phyloP scores from a whole-genome alignment of 2,888 invertebrate genomes.

The Ischnura elegans region DNA sequence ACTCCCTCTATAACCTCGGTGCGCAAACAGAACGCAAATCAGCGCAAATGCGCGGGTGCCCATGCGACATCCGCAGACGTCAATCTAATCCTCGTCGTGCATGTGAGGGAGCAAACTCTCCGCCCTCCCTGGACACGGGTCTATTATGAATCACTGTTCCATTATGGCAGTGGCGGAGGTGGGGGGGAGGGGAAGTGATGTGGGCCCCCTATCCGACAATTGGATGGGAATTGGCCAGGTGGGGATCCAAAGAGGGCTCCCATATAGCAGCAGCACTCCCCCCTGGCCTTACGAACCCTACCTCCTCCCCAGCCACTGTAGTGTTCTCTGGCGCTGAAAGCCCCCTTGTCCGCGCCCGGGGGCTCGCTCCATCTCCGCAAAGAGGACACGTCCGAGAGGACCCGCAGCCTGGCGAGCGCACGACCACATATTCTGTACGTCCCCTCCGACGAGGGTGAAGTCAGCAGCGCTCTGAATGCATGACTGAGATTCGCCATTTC shows the following conservation, averaged over 20 bases:
- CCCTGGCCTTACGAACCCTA: no score
- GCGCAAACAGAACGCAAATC: background rate
- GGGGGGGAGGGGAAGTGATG: background rate
- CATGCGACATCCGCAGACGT: background rate
- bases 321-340: background rate
- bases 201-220: background rate
- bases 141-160: conserved; percentile 35
- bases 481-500: background rate
- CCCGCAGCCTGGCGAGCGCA: background rate
- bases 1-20: background rate
- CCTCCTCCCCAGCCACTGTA: background rate
- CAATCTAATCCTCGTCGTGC: background rate
- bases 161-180: background rate
- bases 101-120: background rate
- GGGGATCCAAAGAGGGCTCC: background rate
- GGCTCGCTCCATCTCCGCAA: background rate
- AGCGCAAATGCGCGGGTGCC: background rate
- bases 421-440: background rate
- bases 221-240: conserved; percentile 38
- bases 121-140: conserved; percentile 8
- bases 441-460: no score
- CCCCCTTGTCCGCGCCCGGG: background rate
- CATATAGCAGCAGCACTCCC: background rate
- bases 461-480: background rate
- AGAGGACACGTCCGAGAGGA: background rate